A percentile compares a stretch with the other conserved stretches of the same genome.
Conservation (phyloP, 2,888 invertebrate genomes). For the Clitarchus hookeri region DNA sequence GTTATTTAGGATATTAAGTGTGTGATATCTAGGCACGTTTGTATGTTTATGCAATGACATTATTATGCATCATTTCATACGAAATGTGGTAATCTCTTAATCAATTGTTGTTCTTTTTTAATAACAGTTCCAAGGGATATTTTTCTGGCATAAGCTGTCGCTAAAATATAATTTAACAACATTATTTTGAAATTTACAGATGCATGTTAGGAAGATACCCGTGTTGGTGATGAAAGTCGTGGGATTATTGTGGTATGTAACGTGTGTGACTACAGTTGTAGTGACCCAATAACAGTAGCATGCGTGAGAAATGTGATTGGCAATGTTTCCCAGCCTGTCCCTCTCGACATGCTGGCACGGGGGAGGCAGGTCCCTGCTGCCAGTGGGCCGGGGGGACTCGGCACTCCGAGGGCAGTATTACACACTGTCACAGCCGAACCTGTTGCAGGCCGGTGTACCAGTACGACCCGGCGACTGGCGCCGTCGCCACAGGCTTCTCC, state of each 20-base stretch:
- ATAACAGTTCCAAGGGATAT: too few species aligned
- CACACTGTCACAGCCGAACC: background rate
- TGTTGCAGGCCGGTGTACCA: slow-evolving; percentile 77
- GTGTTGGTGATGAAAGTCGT: background rate
- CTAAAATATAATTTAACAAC: too few species aligned
- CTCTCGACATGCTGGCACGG: background rate
- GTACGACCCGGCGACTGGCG: slow-evolving; percentile 74
- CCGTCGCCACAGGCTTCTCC: slow-evolving; percentile 71
- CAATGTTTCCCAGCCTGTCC: background rate
- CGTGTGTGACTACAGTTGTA: background rate
- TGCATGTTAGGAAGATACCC: too few species aligned
- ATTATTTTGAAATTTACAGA: too few species aligned
- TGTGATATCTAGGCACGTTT: background rate
- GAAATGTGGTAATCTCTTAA: too few species aligned
- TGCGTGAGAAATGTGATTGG: background rate
- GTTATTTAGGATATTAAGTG: background rate
- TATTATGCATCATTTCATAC: too few species aligned
- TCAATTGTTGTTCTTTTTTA: too few species aligned
- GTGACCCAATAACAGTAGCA: background rate
- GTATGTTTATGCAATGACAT: background rate
- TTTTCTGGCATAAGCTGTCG: too few species aligned
- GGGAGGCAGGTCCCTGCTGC: background rate
- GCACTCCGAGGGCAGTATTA: background rate
- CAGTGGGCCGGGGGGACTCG: background rate
- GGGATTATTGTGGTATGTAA: background rate